These are phyloP conservation scores for Zaprionus capensis DNA, from an alignment of 1,140 invertebrate genomes.

Conservation along the genomic window DNA sequence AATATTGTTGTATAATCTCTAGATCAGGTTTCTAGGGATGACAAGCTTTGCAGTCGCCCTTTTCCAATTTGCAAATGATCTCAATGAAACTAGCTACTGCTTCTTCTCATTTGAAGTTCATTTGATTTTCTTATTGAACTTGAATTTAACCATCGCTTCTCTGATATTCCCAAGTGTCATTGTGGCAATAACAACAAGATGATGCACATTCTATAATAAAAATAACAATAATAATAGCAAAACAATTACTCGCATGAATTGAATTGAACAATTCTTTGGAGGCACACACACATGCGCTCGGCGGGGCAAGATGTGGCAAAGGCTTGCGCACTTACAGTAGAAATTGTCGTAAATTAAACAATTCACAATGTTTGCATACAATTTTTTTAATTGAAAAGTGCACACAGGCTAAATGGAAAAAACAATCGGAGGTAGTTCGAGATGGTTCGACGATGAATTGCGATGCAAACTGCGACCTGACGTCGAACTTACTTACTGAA, in stretches of 20 bases:
- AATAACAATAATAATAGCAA: neutral
- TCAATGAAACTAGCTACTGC: no score
- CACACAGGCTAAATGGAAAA: neutral
- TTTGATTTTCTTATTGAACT: no score
- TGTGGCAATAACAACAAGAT: neutral
- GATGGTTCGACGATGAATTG: neutral
- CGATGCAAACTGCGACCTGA: no score
- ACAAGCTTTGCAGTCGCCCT: neutral
- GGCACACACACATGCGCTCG: neutral
- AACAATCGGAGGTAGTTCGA: neutral
- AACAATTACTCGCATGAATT: neutral
- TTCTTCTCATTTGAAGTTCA: no score
- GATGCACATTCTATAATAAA: neutral
- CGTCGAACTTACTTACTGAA: no score
- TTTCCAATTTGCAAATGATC: no score
- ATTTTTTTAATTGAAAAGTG: slow-evolving; percentile 7
- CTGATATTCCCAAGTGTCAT: no score
- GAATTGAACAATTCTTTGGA: slow-evolving; percentile 4
- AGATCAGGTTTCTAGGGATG: neutral
- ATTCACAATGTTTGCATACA: neutral
- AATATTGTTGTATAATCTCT: neutral
- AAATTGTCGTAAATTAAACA: neutral
- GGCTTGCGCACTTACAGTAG: neutral
- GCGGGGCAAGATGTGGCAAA: neutral
- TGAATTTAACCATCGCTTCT: neutral